A percentile compares a stretch with the other conserved stretches of the same genome.
phyloP scores from a whole-genome alignment of 2,797 vertebrate genomes.

The Hoplostethus mediterraneus region DNA sequence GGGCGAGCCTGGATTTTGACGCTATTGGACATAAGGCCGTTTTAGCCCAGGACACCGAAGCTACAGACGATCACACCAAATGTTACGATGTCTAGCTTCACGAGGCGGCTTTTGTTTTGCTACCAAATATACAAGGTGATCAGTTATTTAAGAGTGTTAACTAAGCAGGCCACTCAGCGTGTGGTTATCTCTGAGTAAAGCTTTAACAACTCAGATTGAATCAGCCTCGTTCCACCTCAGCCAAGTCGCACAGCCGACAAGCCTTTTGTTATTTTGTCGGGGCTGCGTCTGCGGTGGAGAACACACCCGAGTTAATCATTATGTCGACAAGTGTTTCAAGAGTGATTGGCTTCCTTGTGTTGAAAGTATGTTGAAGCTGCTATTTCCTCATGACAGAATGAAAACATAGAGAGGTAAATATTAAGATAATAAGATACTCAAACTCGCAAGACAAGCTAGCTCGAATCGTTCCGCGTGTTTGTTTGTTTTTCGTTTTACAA shows the following conservation, averaged over 20 bases:
- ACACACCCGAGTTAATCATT: constrained; percentile 72
- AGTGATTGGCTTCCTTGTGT: constrained; percentile 22
- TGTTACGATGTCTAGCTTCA: constrained; percentile 3
- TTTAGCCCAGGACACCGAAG: constrained; percentile 24
- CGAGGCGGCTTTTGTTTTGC: neutral
- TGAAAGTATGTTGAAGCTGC: neutral
- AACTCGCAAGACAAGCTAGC: constrained; percentile 1
- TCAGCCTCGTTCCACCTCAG: neutral
- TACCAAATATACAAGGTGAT: constrained; percentile 9
- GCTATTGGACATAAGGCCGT: constrained; percentile 31
- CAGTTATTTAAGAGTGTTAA: constrained; percentile 4
- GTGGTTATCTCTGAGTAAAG: neutral
- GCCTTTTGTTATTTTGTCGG: constrained; percentile 28
- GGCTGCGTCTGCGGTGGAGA: constrained; percentile 12
- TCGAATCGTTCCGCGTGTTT: constrained; percentile 21
- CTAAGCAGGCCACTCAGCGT: neutral
- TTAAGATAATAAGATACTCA: no score
- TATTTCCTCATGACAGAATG: neutral
- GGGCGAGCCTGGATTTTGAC: constrained; percentile 29
- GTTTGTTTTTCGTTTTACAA: no score
- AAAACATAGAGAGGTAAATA: neutral
- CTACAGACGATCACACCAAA: constrained; percentile 23
- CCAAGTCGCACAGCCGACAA: constrained; percentile 8
- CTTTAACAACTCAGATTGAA: constrained; percentile 8
- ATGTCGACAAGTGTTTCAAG: constrained; percentile 48